Base-by-base conservation (phyloP, 1,140 invertebrate species). In the Drosophila prosaltans region DNA sequence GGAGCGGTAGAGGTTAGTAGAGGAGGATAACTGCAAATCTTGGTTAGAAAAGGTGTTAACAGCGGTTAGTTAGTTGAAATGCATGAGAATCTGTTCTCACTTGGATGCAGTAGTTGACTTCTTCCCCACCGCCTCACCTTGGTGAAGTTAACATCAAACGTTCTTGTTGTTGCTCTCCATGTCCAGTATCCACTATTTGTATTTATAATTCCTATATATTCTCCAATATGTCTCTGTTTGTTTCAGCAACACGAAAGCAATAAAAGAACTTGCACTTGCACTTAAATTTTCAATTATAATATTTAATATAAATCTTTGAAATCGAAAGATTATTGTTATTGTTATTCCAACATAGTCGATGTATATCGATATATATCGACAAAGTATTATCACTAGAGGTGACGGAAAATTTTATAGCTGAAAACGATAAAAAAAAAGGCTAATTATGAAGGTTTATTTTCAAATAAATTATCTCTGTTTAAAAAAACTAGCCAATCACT, bases 311-410 rank as follows among this genome's bases (percentile, higher is more conserved):
- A 36, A 51, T 51, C 45, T 26, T 51, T 9, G 45, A 10, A 51
- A 26, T 51, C 45, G 24, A 24, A 51, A 51, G 45, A 51, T 51
- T 51, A 51, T 51, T 51, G n/a, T 51, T 51, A 51, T 51, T 51
- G 45, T 51, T 51, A 51, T 51, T 24, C 32, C 32, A 7, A 36
- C 32, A 36, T 36, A 36, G 32, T 36, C 6, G 1, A 36, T 36
- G 32, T 36, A 36, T 36, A 36, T 36, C 32, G 32, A 36, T 36
- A 36, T 30, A 36, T 5, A 7, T 7, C 3, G 3, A 5, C 32
- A 36, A 36, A 36, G 32, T 36, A 5, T 5, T 36, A 36, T 36
- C 32, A 5, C 32, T 7, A 36, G 32, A 7, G 32, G 0, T 7
- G 32, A 36, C 6, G 6, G 1, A 36, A 36, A 7, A 4, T 36